Evolutionary conservation across 1,140 invertebrate genomes (phyloP), one percentile per base, ranked within the genome.

Genomic region (Pseudomyrmex flavicornis): DNA sequence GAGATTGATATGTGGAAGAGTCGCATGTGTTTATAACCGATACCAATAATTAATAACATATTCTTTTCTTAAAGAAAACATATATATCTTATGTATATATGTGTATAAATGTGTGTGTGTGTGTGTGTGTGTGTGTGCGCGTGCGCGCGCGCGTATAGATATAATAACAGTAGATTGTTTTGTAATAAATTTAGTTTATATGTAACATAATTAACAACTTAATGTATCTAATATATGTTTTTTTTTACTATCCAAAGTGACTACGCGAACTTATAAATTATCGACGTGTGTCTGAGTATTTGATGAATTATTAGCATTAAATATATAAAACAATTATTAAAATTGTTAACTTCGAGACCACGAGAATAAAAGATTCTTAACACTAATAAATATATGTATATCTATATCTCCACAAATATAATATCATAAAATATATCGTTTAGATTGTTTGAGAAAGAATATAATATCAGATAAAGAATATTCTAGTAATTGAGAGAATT

Each of bases 181-280:
- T 58, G 52, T 80, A 70, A 61, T 61, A 22, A 7, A 70, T 52
- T 13, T 35, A 35, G 35, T 35, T 35, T 35, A 35, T 35, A 5
- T 46, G 70, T 72, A 80, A 59, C n/a, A 80, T 61, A 80, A 58
- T 70, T 70, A 80, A 80, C 76, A 70, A 80, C 50, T 48, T 17
- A 70, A 70, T 0, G 15, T 80, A 72, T 70, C 54, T 59, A 20
- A 48, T 58, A 22, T 77, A 62, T 62, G 52, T 70, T 79, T 79
- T 50, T 80, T 80, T 80, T 15, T 54, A 48, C 58, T 69, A 70
- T 79, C 20, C 26, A 59, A 80, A 50, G 52, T 59, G 63, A 79
- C 63, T 48, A 44, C 35, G 20, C 10, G 26, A 35, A 35, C 35
- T 26, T 76, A 65, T 15, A 7, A 75, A 44, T 44, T 77, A 52